Base-by-base conservation (phyloP, 1,140 invertebrate genomes). In the Drosophila obscura region DNA sequence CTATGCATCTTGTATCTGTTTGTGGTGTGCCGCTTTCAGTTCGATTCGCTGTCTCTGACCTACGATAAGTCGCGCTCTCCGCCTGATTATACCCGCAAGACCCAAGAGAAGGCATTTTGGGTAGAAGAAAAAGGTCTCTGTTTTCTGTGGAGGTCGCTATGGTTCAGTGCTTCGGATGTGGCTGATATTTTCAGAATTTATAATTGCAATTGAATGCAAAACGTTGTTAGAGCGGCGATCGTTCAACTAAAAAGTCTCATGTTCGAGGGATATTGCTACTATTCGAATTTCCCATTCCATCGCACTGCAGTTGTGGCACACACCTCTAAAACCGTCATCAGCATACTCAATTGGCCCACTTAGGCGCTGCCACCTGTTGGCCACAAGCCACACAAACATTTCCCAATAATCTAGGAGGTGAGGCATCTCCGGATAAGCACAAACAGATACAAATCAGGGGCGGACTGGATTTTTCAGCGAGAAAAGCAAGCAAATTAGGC, bases 21-120 rank as follows among this genome's bases (percentile, higher is more conserved):
- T 19, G 31, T 31, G 28, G 31, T 62, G 51, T 24, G 2, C 24
- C 59, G 68, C 69, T 73, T 67, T 77, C 75, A 80, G 75, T 50
- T 73, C 48, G 63, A 61, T 67, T 68, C 58, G 65, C 76, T 78
- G 79, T 61, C 82, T 84, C 78, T 84, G 81, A 84, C 81, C 81
- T 87, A 84, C 68, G 81, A 69, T 77, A 84, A 73, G 73, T 77
- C 77, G 69, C 69, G 73, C 68, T 85, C 55, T 63, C 43, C 64
- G 81, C 78, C 76, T 84, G 73, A 84, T 84, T 84, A 84, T 71
- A 73, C 63, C 66, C 44, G 24, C 24, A 56, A 65, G 52, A 35
- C 56, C 46, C 64, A 53, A 63, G 64, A 46, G 81, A 80, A 73
- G 26, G 26, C 4, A 39, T 56, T 56, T 56, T 44, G 45, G 46